Evolutionary conservation across 2,888 invertebrate species (phyloP).

Genomic region (Diloba caeruleocephala): DNA sequence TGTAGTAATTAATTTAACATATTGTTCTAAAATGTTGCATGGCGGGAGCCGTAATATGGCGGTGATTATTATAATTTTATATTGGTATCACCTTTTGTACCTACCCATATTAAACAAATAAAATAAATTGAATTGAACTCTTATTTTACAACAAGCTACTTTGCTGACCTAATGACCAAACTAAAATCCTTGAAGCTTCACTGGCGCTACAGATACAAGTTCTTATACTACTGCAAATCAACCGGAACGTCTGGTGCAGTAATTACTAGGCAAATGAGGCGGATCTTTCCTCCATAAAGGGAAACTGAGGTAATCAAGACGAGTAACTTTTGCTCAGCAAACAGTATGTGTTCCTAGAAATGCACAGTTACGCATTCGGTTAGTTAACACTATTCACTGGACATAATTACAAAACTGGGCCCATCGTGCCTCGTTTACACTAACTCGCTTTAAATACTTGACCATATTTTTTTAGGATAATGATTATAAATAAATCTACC

Average conservation of each 20-base stretch:
- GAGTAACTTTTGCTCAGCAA: slow-evolving; percentile 52
- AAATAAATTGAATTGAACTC: no score
- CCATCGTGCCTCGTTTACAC: slow-evolving; percentile 56
- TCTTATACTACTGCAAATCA: slow-evolving; percentile 22
- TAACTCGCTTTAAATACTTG: slow-evolving; percentile 19
- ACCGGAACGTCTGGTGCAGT: slow-evolving; percentile 37
- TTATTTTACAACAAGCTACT: no score
- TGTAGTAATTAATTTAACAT: no score
- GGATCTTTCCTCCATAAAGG: slow-evolving; percentile 53
- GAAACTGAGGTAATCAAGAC: slow-evolving; percentile 53
- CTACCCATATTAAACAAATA: no score
- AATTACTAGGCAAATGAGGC: slow-evolving; percentile 50
- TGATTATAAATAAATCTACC: background rate
- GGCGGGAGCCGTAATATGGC: no score
- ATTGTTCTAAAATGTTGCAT: no score
- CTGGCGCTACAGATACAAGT: no score
- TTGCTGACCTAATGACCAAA: background rate
- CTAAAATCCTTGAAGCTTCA: slow-evolving; percentile 1
- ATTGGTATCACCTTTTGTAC: no score
- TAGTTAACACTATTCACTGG: slow-evolving; percentile 61
- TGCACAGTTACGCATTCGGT: slow-evolving; percentile 54
- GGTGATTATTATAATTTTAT: no score
- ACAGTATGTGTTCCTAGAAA: slow-evolving; percentile 58
- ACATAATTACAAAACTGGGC: slow-evolving; percentile 63
- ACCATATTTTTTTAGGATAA: background rate